Percentiles rank a stretch among this genome's conserved stretches.
These are phyloP conservation scores for Periophthalmodon schlosseri DNA, from an alignment of 2,113 vertebrate genomes.

Conservation along the genomic window DNA sequence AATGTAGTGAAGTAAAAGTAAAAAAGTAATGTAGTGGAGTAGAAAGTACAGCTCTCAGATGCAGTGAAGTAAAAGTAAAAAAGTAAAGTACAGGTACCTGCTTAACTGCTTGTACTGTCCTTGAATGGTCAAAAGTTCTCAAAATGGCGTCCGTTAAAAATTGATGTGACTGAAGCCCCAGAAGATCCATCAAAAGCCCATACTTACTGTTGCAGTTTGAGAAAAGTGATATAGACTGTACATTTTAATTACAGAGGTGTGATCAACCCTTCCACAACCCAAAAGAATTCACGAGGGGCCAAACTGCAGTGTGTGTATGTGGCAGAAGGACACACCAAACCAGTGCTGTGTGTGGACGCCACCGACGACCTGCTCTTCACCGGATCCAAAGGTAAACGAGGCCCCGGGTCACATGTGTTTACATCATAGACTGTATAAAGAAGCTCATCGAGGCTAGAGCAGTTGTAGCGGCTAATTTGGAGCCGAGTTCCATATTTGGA, in stretches of 20 bases:
- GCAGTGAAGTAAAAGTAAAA: too few relatives aligned
- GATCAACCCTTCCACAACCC: slow-evolving; percentile 85
- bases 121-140: too few relatives aligned
- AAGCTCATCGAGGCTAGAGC: background rate
- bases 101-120: too few relatives aligned
- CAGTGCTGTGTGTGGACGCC: slow-evolving; percentile 91
- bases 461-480: too few relatives aligned
- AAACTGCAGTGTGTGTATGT: slow-evolving; percentile 86
- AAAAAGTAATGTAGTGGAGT: too few relatives aligned
- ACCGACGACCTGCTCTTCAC: slow-evolving; percentile 98
- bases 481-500: too few relatives aligned
- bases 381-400: slow-evolving; percentile 90
- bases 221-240: background rate
- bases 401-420: too few relatives aligned
- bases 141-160: too few relatives aligned
- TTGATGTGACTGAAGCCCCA: background rate
- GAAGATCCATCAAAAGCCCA: background rate
- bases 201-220: too few relatives aligned
- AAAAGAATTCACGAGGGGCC: slow-evolving; percentile 72
- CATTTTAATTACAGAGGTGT: slow-evolving; percentile 79
- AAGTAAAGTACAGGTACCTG: too few relatives aligned
- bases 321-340: slow-evolving; percentile 94
- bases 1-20: too few relatives aligned
- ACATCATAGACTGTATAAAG: background rate
- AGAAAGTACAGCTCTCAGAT: too few relatives aligned